Base-by-base conservation (phyloP, 1,140 invertebrate genomes). In the Tribolium madens region DNA sequence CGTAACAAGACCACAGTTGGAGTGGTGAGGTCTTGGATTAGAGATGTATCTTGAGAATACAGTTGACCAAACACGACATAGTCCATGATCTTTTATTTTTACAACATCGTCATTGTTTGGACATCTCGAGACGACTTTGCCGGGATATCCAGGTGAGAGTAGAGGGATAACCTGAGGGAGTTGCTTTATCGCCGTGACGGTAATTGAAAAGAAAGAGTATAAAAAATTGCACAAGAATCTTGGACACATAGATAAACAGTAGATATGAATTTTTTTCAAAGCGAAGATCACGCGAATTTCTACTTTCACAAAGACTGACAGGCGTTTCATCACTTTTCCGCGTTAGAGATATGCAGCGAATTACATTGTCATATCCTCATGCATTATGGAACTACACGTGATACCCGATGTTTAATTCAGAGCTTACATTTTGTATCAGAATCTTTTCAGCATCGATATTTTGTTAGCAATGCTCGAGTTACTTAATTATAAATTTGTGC, bases 341-440 rank as follows among this genome's bases (percentile, higher is more conserved):
- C 15, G 1, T 18, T 1, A n/a, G 52, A 57, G 14, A 2, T 21
- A 21, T 57, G 21, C 57, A 64, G 21, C 14, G 57, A 64, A 64
- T 64, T 64, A 64, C 57, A 14, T 33, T 64, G 57, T 64, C 57
- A 64, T 64, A 64, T 64, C 12, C 57, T 64, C 57, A 64, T 64
- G 57, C 57, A 64, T 64, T 64, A 64, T 64, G 57, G 10, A 64
- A 18, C 21, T 64, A 64, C 57, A 33, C 26, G 57, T 64, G 57
- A 64, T 64, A 64, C 57, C 57, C n/a, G 57, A 64, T 64, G 57
- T 64, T 64, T 64, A 64, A 64, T 64, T 64, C 57, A 64, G 57
- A 21, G 14, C 31, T 64, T 64, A 64, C 26, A 31, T 26, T 64
- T 14, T 26, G 21, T 12, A 64, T 64, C 57, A 64, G 7, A n/a